phyloP scores from a whole-genome alignment of 2,797 vertebrate species.

The Hemitrygon akajei region DNA sequence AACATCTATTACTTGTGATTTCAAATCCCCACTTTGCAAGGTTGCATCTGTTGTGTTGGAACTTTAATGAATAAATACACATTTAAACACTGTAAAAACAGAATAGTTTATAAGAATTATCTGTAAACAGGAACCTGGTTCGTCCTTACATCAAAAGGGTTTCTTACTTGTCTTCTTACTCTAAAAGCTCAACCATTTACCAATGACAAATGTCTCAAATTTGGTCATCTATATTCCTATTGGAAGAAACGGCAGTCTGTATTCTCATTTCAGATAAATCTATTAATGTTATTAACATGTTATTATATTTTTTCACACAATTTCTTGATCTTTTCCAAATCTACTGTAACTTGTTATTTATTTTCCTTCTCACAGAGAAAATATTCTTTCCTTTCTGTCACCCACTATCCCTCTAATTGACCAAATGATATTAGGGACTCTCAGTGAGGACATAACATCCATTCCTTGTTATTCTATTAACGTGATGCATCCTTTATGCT shows the following conservation, averaged over 20 bases:
- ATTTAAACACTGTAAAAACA: neutral
- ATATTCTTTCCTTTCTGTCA: neutral
- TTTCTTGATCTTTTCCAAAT: neutral
- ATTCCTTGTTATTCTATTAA: neutral
- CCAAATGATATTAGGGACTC: neutral
- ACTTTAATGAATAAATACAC: neutral
- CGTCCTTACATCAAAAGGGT: neutral
- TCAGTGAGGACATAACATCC: neutral
- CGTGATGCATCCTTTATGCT: neutral
- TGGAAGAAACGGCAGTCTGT: neutral
- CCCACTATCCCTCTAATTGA: neutral
- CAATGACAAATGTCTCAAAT: neutral
- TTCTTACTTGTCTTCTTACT: no score
- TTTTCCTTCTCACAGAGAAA: neutral
- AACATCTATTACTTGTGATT: neutral
- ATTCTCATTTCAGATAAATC: neutral
- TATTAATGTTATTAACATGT: neutral
- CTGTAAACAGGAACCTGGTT: neutral
- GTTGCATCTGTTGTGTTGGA: neutral
- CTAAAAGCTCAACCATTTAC: no score
- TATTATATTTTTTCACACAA: neutral
- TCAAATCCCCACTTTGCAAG: neutral
- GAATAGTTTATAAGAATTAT: neutral
- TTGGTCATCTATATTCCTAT: neutral
- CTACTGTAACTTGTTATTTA: neutral